Evolutionary conservation across 1,140 invertebrate genomes (phyloP).

Genomic region (Eueides isabella): DNA sequence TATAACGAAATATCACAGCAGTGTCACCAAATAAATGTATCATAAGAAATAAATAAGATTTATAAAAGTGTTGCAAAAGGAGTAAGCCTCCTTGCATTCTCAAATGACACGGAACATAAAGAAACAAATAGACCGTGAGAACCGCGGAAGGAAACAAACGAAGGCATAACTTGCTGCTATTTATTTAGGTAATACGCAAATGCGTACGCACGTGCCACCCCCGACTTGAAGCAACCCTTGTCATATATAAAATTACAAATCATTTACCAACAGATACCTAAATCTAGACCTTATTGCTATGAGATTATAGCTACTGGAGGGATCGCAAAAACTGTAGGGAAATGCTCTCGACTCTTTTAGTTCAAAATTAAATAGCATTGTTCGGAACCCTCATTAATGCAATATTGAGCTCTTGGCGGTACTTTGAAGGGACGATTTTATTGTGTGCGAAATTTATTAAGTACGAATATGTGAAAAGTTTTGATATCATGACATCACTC

Average conservation of each 20-base stretch:
- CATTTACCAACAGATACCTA: slow-evolving; percentile 25
- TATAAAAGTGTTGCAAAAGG: background rate
- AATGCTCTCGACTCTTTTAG: slow-evolving; percentile 70
- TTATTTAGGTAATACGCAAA: slow-evolving; percentile 80
- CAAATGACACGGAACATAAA: slow-evolving; percentile 14
- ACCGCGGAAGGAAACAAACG: slow-evolving; percentile 55
- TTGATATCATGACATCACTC: slow-evolving; percentile 34
- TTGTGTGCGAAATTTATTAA: slow-evolving; percentile 76
- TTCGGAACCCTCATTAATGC: slow-evolving; percentile 77
- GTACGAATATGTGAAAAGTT: slow-evolving; percentile 48
- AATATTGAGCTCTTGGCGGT: slow-evolving; percentile 70
- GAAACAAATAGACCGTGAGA: slow-evolving; percentile 56
- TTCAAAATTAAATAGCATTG: slow-evolving; percentile 80
- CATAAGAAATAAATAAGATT: background rate
- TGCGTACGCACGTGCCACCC: slow-evolving; percentile 73
- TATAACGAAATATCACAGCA: background rate
- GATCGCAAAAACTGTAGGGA: slow-evolving; percentile 35
- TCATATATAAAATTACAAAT: slow-evolving; percentile 49
- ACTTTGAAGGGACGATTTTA: slow-evolving; percentile 61
- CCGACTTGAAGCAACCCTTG: slow-evolving; percentile 58
- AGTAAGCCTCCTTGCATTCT: background rate
- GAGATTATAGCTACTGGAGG: slow-evolving; percentile 32
- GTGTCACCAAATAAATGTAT: background rate
- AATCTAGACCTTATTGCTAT: slow-evolving; percentile 49
- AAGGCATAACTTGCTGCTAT: slow-evolving; percentile 57